Conservation (phyloP, 2,113 vertebrate genomes). For the Sylvilagus bachmani region DNA sequence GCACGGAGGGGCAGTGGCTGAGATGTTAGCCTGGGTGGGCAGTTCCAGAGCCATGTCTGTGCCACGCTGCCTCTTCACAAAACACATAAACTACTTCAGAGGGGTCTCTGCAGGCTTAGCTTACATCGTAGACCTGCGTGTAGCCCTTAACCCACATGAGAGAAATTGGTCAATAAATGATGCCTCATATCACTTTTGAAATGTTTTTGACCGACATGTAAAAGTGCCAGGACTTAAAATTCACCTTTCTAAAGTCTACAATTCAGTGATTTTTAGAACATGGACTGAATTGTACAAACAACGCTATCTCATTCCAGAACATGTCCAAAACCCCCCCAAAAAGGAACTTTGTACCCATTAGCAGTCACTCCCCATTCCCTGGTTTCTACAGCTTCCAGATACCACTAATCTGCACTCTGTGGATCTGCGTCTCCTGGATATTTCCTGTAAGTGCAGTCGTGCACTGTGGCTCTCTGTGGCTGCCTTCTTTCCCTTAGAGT, state of each 20-base stretch:
- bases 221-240: background rate
- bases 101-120: background rate
- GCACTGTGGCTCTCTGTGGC: background rate
- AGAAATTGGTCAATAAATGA: background rate
- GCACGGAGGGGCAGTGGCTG: background rate
- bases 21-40: background rate
- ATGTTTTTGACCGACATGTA: background rate
- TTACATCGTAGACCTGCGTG: background rate
- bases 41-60: background rate
- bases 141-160: background rate
- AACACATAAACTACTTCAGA: too few relatives aligned
- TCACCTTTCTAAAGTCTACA: background rate
- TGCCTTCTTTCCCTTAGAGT: background rate
- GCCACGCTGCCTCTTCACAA: background rate
- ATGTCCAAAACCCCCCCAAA: background rate
- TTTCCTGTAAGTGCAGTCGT: background rate
- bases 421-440: background rate
- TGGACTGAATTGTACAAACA: background rate
- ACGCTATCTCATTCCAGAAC: background rate
- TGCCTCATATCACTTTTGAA: background rate
- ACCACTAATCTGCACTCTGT: background rate
- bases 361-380: too few relatives aligned
- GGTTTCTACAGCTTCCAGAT: background rate
- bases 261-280: background rate
- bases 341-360: background rate